Percentiles rank a stretch among this genome's conserved stretches.
Conservation (phyloP, 2,888 invertebrate genomes). For the Scaeva pyrastri region DNA sequence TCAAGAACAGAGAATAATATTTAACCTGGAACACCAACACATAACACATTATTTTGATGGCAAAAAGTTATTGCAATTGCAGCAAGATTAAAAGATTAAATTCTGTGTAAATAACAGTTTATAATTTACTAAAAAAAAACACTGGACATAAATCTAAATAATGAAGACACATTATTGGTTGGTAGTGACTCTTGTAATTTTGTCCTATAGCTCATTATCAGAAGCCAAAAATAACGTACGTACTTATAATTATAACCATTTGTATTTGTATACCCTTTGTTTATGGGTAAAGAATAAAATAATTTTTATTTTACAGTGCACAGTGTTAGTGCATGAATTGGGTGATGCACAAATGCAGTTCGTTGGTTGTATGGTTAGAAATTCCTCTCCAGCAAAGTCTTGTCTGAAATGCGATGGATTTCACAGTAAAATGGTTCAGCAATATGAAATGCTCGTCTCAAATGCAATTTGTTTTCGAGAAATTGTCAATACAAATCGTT, state of each 20-base stretch:
- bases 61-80: too few species aligned
- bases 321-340: background rate
- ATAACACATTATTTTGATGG: too few species aligned
- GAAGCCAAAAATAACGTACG: background rate
- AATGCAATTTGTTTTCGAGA: slow-evolving; percentile 12
- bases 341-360: background rate
- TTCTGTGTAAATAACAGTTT: too few species aligned
- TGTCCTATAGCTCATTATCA: background rate
- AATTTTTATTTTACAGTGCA: background rate
- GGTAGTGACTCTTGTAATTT: background rate
- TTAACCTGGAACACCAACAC: too few species aligned
- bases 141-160: too few species aligned
- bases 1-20: too few species aligned
- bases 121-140: too few species aligned
- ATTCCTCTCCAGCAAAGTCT: background rate
- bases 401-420: accelerated
- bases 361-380: background rate
- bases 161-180: too few species aligned
- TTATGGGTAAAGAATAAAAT: background rate
- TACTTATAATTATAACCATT: background rate
- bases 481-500: slow-evolving; percentile 38
- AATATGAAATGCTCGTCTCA: background rate
- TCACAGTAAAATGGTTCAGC: background rate
- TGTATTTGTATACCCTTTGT: too few species aligned
- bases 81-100: too few species aligned